phyloP scores from a whole-genome alignment of 2,113 vertebrate genomes.

The Spheniscus mendiculus region DNA sequence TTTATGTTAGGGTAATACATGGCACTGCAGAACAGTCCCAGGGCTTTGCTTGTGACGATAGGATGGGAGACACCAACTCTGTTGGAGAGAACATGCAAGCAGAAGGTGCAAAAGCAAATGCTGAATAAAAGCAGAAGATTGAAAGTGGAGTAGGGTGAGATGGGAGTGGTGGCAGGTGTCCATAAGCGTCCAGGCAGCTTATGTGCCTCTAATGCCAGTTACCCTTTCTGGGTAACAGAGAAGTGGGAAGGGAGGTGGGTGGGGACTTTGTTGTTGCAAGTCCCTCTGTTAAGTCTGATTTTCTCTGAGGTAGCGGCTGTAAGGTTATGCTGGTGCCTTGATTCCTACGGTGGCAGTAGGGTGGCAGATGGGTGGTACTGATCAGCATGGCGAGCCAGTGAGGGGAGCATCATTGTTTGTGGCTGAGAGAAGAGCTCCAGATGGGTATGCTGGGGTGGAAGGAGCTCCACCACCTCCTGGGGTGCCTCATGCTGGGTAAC shows the following conservation, averaged over 20 bases:
- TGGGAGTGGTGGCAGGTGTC: not conserved
- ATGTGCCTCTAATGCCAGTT: not conserved
- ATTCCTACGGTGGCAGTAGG: rapidly evolving
- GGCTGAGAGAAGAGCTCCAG: not conserved
- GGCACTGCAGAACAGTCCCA: not conserved
- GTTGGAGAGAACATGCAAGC: not conserved
- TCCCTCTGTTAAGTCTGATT: not conserved
- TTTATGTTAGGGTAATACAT: not conserved
- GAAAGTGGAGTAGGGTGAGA: not conserved
- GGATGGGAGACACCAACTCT: not conserved
- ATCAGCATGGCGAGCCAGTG: rapidly evolving
- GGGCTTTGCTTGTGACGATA: not conserved
- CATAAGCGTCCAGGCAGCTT: not conserved
- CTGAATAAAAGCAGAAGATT: not conserved
- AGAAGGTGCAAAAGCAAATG: not conserved
- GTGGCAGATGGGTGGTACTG: not conserved
- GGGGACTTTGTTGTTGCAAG: not conserved
- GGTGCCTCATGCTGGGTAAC: not conserved
- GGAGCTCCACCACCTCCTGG: not conserved
- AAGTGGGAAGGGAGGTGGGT: not conserved
- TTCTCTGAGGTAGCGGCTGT: not conserved
- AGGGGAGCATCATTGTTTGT: rapidly evolving
- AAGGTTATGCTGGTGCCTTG: not conserved
- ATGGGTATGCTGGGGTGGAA: not conserved
- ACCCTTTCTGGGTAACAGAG: not conserved